Evolutionary conservation across 2,888 invertebrate genomes (phyloP).

Genomic region (Eudasyphora cyanicolor): DNA sequence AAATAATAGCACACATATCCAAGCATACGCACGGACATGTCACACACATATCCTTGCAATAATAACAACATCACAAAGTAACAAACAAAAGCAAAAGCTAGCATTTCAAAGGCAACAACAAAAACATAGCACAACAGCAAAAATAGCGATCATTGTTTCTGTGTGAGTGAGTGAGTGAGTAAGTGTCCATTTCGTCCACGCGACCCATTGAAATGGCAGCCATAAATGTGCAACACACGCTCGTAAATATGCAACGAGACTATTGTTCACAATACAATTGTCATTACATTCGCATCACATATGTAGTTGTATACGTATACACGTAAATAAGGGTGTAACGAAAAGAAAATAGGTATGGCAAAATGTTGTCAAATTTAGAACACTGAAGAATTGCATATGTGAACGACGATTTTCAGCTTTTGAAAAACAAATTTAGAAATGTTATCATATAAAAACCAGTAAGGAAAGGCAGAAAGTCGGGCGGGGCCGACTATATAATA

Average conservation of each 20-base stretch:
- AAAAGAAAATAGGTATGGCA: too few species aligned
- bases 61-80: slow-evolving; percentile 20
- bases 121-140: too few species aligned
- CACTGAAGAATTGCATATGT: too few species aligned
- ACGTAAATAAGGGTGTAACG: too few species aligned
- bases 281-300: background rate
- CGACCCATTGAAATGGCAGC: slow-evolving; percentile 51
- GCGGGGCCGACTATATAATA: too few species aligned
- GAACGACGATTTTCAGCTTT: too few species aligned
- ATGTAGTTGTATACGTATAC: background rate
- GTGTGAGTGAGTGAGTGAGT: background rate
- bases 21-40: background rate
- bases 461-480: too few species aligned
- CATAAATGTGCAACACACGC: slow-evolving; percentile 45
- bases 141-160: background rate
- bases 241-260: slow-evolving; percentile 38
- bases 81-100: slow-evolving; percentile 3
- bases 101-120: background rate
- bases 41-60: slow-evolving; percentile 7
- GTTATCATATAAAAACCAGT: too few species aligned
- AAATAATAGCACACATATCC: slow-evolving; percentile 49
- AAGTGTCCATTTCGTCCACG: slow-evolving; percentile 32
- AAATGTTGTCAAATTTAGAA: too few species aligned
- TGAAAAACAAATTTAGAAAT: too few species aligned
- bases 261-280: slow-evolving; percentile 18